Percentiles rank a stretch among this genome's conserved stretches.
Conservation (phyloP, 64 coral and sea anemone species). For the Orbicella faveolata region DNA sequence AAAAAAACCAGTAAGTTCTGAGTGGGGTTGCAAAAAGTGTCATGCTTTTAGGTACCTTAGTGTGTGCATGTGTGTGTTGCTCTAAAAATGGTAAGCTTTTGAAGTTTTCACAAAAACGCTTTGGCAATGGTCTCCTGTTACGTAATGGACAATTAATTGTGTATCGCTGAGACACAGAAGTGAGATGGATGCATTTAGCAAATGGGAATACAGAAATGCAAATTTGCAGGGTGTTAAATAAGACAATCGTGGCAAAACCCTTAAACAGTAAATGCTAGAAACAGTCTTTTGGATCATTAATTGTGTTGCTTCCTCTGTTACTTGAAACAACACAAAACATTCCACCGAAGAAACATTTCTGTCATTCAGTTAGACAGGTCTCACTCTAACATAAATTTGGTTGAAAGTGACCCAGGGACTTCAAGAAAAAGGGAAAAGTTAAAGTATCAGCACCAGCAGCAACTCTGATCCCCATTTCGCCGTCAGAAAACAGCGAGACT, state of each 20-base stretch:
- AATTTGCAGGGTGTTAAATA: too few relatives aligned
- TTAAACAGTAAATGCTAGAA: too few relatives aligned
- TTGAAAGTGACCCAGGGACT: not conserved
- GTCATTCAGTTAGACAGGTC: not conserved
- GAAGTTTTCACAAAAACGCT: too few relatives aligned
- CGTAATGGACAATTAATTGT: too few relatives aligned
- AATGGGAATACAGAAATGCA: too few relatives aligned
- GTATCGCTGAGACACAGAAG: too few relatives aligned
- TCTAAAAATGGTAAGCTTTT: too few relatives aligned
- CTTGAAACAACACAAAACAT: not conserved
- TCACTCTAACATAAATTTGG: not conserved
- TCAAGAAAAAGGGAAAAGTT: not conserved
- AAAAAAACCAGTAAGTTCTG: constrained; percentile 8
- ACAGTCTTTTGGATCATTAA: too few relatives aligned
- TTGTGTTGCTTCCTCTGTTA: not conserved
- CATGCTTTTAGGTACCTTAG: not conserved
- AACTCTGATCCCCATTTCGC: constrained; percentile 43
- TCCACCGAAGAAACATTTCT: not conserved
- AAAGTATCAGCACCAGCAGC: constrained; percentile 1
- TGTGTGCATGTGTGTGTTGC: too few relatives aligned
- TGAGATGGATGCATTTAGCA: too few relatives aligned
- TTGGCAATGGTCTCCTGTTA: too few relatives aligned
- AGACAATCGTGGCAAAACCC: too few relatives aligned
- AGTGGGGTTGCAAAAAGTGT: not conserved
- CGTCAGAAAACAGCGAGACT: constrained; percentile 37